Evolutionary conservation across 2,113 vertebrate species (phyloP).

Genomic region (Pholis gunnellus): DNA sequence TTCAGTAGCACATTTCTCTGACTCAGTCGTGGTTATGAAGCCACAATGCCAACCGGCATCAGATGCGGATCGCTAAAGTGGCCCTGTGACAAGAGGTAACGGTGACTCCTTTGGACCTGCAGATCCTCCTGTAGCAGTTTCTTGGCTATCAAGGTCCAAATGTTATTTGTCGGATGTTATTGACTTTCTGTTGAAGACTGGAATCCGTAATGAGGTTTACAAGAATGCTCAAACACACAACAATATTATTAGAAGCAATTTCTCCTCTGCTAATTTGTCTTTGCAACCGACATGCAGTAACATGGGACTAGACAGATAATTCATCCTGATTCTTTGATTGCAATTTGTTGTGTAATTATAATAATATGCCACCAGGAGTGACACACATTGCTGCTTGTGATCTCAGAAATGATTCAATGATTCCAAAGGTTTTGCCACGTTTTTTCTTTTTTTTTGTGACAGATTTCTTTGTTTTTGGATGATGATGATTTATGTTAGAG

Average conservation of each 20-base stretch:
- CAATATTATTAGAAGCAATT: slow-evolving; percentile 59
- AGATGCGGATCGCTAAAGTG: slow-evolving; percentile 7
- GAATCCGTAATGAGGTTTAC: slow-evolving; percentile 50
- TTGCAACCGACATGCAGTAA: slow-evolving; percentile 51
- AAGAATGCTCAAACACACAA: slow-evolving; percentile 35
- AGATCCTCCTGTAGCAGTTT: slow-evolving; percentile 14
- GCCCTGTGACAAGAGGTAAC: slow-evolving; percentile 4
- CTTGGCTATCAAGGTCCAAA: slow-evolving; percentile 32
- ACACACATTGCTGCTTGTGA: slow-evolving; percentile 38
- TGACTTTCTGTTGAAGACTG: slow-evolving; percentile 25
- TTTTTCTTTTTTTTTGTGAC: slow-evolving; percentile 13
- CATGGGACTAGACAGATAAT: slow-evolving; percentile 66
- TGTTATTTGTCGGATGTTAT: slow-evolving; percentile 27
- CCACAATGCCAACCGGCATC: neutral
- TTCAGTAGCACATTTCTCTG: slow-evolving; percentile 20
- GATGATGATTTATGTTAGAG: neutral
- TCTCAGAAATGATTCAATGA: slow-evolving; percentile 47
- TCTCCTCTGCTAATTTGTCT: slow-evolving; percentile 64
- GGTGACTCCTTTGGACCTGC: slow-evolving; percentile 10
- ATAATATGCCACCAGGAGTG: slow-evolving; percentile 71
- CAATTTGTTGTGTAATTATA: slow-evolving; percentile 72
- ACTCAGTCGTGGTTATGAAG: slow-evolving; percentile 36
- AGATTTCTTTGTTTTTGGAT: neutral
- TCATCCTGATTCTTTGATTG: slow-evolving; percentile 73
- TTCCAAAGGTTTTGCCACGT: neutral